phyloP scores from a whole-genome alignment of 2,888 invertebrate species.

The Teinopalpus imperialis region DNA sequence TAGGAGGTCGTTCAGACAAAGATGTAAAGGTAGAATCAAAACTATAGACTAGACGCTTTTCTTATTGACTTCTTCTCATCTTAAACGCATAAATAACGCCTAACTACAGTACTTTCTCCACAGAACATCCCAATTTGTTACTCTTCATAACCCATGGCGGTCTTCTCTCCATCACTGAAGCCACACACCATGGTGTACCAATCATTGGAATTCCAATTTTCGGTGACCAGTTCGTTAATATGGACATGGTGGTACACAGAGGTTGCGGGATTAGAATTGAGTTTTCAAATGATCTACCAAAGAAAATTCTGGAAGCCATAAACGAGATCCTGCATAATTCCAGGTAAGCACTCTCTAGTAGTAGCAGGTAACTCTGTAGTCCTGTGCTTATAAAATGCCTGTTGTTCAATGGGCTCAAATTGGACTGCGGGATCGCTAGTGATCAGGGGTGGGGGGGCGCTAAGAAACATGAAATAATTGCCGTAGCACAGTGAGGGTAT shows the following conservation, averaged over 20 bases:
- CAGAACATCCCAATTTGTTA: conserved; percentile 51
- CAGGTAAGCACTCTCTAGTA: too few relatives aligned
- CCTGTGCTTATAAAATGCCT: too few relatives aligned
- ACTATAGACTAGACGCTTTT: too few relatives aligned
- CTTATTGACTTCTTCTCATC: not conserved
- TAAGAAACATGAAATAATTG: too few relatives aligned
- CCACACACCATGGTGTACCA: conserved; percentile 51
- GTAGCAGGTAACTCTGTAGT: too few relatives aligned
- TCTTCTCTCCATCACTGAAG: conserved; percentile 44
- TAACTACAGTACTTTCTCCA: not conserved
- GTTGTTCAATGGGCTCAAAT: too few relatives aligned
- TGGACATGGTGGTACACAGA: conserved; percentile 35
- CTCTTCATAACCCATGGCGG: conserved; percentile 49
- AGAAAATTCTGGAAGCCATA: conserved; percentile 42
- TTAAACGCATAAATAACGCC: not conserved
- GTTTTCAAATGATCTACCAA: conserved; percentile 38
- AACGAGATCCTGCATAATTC: conserved; percentile 42
- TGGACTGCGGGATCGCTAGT: too few relatives aligned
- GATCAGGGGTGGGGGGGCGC: too few relatives aligned
- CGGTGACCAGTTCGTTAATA: conserved; percentile 47
- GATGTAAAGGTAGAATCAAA: too few relatives aligned
- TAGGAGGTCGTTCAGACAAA: too few relatives aligned
- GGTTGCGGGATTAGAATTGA: conserved; percentile 44
- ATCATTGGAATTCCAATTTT: conserved; percentile 46
- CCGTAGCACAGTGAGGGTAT: too few relatives aligned